Conservation (phyloP, 2,888 invertebrate species). For the Parochlus steinenii region DNA sequence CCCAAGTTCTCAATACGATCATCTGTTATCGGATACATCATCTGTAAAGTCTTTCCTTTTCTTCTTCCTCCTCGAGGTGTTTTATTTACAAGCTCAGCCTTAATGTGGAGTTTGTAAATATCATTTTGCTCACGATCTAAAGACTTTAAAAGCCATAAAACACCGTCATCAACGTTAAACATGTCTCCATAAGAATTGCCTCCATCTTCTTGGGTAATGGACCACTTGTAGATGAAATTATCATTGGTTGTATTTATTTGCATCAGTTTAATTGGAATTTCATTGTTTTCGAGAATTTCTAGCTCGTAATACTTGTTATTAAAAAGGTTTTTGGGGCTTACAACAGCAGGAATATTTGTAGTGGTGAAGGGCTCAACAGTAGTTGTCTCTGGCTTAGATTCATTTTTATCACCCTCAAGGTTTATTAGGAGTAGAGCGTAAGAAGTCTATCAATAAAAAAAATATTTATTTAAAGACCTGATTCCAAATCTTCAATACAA, state of each 20-base stretch:
- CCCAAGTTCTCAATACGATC: constrained; percentile 54
- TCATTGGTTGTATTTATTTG: constrained; percentile 59
- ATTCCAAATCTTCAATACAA: too few relatives aligned
- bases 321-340: constrained; percentile 4
- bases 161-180: constrained; percentile 66
- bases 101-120: constrained; percentile 38
- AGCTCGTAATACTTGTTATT: constrained; percentile 55
- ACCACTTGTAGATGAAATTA: constrained; percentile 46
- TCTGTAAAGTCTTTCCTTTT: constrained; percentile 41
- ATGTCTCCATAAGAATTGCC: constrained; percentile 35
- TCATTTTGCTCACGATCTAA: constrained; percentile 59
- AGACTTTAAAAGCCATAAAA: constrained; percentile 50
- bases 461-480: too few relatives aligned
- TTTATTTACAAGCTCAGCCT: constrained; percentile 33
- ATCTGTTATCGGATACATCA: constrained; percentile 60
- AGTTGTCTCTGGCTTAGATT: too few relatives aligned
- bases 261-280: constrained; percentile 54
- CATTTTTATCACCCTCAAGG: constrained; percentile 42
- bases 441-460: too few relatives aligned
- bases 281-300: constrained; percentile 65
- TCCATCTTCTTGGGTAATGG: constrained; percentile 35
- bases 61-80: constrained; percentile 39
- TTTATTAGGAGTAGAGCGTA: constrained; percentile 54
- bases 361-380: constrained; percentile 16
- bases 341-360: constrained; percentile 18